Percentiles rank a stretch among this genome's conserved stretches.
phyloP scores from a whole-genome alignment of 1,140 invertebrate genomes.

The Drosophila leontia region DNA sequence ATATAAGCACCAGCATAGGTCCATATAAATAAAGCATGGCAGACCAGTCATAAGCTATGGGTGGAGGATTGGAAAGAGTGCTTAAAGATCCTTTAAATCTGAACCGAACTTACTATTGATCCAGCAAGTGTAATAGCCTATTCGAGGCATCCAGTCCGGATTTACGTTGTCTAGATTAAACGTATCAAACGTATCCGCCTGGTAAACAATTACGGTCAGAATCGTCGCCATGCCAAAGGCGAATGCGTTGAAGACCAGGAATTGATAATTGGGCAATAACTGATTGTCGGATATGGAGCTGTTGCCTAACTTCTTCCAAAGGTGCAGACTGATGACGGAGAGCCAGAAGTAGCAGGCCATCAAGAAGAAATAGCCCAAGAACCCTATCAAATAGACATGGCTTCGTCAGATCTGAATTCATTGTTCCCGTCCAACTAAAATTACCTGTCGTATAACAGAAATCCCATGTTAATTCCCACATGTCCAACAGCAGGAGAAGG shows the following conservation, averaged over 20 bases:
- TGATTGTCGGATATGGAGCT: constrained; percentile 67
- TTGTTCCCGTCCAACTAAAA: background rate
- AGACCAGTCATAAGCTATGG: constrained; percentile 55
- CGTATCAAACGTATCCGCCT: constrained; percentile 18
- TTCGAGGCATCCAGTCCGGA: constrained; percentile 86
- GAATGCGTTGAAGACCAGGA: constrained; percentile 89
- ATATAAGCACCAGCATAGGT: constrained; percentile 89
- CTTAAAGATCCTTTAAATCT: background rate
- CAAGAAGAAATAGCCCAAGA: constrained; percentile 90
- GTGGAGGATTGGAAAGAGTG: background rate
- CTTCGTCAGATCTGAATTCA: background rate
- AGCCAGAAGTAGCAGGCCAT: constrained; percentile 92
- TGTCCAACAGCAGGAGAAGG: constrained; percentile 86
- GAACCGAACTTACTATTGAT: constrained; percentile 85
- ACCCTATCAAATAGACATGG: constrained; percentile 78
- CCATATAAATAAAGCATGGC: constrained; percentile 90
- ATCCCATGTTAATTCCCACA: background rate
- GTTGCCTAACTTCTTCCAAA: constrained; percentile 89
- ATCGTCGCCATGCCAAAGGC: constrained; percentile 88
- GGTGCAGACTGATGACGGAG: constrained; percentile 90
- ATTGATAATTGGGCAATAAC: constrained; percentile 75
- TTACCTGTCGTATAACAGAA: constrained; percentile 22
- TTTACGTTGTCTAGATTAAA: too few relatives aligned
- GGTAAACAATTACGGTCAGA: constrained; percentile 84
- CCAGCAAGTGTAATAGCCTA: constrained; percentile 86